Evolutionary conservation across 2,113 vertebrate genomes (phyloP).

Genomic region (Prionailurus viverrinus): DNA sequence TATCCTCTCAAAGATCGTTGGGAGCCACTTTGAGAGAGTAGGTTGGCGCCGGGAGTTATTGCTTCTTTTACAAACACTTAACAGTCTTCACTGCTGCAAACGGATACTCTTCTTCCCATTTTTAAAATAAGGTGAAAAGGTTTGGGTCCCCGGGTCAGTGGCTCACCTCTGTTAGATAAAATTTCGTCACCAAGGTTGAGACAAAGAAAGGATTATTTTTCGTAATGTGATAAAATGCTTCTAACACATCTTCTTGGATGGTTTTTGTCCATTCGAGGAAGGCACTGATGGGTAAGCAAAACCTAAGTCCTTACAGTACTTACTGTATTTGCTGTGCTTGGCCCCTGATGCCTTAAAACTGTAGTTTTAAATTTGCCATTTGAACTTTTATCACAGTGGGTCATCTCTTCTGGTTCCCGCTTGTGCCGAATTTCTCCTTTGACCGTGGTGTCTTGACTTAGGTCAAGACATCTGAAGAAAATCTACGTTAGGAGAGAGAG

Average conservation of each 20-base stretch:
- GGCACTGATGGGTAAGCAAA: background rate
- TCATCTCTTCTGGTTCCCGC: background rate
- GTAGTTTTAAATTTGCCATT: background rate
- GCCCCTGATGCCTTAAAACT: background rate
- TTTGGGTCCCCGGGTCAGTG: background rate
- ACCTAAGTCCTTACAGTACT: background rate
- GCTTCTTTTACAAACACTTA: background rate
- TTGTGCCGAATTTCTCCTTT: background rate
- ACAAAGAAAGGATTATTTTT: background rate
- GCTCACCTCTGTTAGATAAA: background rate
- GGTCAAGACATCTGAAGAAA: background rate
- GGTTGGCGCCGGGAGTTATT: background rate
- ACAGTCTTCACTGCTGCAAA: background rate
- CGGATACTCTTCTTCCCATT: background rate
- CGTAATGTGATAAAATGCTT: background rate
- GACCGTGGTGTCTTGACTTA: background rate
- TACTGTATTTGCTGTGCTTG: background rate
- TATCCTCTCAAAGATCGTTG: background rate
- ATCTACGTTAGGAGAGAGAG: background rate
- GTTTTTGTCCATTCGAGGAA: background rate
- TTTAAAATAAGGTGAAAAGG: conserved; percentile 11
- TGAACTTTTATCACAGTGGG: background rate
- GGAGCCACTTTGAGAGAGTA: background rate
- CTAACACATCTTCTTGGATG: background rate
- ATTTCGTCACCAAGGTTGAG: background rate